Evolutionary conservation across 2,113 vertebrate genomes (phyloP), one percentile per base, ranked within the genome.

Genomic region (Lampris incognitus): DNA sequence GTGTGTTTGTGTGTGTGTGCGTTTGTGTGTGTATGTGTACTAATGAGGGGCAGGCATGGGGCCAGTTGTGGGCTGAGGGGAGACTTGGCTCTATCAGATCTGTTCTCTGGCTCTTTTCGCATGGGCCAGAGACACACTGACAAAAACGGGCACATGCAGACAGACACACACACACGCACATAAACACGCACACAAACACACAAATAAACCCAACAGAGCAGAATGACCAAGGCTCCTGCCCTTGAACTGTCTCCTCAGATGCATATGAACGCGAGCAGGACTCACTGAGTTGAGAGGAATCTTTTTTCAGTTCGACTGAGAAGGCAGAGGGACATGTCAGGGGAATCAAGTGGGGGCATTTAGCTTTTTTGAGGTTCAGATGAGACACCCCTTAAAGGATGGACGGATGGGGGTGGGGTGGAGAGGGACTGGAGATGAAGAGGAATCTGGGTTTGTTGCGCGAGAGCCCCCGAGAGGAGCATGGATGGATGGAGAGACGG

Each of bases 31-130:
- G 6, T 6, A 6, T n/a, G 79, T 75, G 82, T 51, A 67, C 56
- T 91, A 91, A 92, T 91, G 85, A 87, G 87, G 74, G 63, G 60
- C 81, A 82, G 86, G 88, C 82, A 78, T 42, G 69, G 76, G 81
- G 90, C 86, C 91, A 88, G 84, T 76, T 54, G 71, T 64, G 82
- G 75, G 76, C 86, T 85, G 81, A 61, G 82, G 88, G 87, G 84
- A 83, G 81, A 82, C 83, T 90, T 87, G 87, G 90, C 90, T 90
- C 85, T 76, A 84, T 76, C 83, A 86, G 88, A 90, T 86, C 91
- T 87, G 87, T 84, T 90, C 87, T 83, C 72, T 76, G 78, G 88
- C 84, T 41, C 76, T 78, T 83, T 84, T 87, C 61, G 83, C 89
- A 90, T 91, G 89, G 89, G 76, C 69, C 55, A 67, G 78, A 89